phyloP scores from a whole-genome alignment of 2,113 vertebrate genomes.

The Hydropotes inermis region DNA sequence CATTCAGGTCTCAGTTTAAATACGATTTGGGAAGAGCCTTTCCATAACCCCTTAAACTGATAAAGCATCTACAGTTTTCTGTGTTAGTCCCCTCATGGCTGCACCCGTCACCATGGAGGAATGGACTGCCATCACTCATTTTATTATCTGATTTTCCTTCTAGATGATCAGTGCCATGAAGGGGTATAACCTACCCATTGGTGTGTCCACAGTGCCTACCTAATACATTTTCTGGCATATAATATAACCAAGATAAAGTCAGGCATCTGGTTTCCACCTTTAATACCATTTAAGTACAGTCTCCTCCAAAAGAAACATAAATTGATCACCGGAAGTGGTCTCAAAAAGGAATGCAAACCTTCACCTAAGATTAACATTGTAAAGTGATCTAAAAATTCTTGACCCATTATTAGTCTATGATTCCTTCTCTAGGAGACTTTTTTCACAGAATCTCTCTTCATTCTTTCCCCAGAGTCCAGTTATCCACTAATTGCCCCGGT shows the following conservation, averaged over 20 bases:
- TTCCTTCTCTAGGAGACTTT: background rate
- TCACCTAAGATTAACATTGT: background rate
- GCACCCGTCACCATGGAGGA: background rate
- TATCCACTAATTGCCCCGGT: background rate
- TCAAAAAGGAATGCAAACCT: conserved; percentile 1
- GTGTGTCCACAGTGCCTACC: background rate
- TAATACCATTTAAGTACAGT: background rate
- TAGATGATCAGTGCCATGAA: background rate
- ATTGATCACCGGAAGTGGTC: background rate
- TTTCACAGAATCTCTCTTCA: background rate
- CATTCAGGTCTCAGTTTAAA: background rate
- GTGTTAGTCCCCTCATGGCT: background rate
- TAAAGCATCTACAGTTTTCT: background rate
- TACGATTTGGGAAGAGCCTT: background rate
- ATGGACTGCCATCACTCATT: background rate
- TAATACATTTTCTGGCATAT: background rate
- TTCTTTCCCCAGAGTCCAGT: background rate
- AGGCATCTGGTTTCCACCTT: background rate
- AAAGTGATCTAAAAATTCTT: background rate
- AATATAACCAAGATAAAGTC: background rate
- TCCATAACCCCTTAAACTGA: background rate
- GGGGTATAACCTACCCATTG: background rate
- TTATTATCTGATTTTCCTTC: background rate
- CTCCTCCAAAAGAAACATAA: background rate
- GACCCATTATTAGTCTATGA: background rate